These are phyloP conservation scores for Drosophila obscura DNA, from an alignment of 1,140 invertebrate species.

Conservation along the genomic window DNA sequence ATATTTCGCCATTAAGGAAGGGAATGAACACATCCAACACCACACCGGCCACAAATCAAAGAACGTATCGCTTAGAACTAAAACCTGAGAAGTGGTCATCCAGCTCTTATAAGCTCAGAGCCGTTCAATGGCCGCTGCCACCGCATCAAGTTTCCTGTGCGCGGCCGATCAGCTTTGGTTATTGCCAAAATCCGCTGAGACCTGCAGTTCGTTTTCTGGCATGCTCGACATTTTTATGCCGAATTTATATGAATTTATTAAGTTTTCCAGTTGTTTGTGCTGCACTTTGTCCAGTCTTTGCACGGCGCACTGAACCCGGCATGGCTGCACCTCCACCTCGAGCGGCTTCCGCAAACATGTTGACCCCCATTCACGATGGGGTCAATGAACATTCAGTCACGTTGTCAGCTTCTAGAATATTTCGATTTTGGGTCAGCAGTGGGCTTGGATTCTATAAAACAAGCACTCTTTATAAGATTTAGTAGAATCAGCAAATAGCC, in stretches of 20 bases:
- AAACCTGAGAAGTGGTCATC: slow-evolving; percentile 60
- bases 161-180: slow-evolving; percentile 44
- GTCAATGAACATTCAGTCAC: slow-evolving; percentile 64
- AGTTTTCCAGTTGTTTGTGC: slow-evolving; percentile 23
- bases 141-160: slow-evolving; percentile 70
- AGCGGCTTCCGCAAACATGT: slow-evolving; percentile 67
- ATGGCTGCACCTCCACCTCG: slow-evolving; percentile 25
- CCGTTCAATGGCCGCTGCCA: slow-evolving; percentile 76
- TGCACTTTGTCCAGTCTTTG: slow-evolving; percentile 51
- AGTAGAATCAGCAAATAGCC: too few species aligned
- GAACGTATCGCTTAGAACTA: slow-evolving; percentile 57
- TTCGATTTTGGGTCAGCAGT: slow-evolving; percentile 15
- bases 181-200: slow-evolving; percentile 64
- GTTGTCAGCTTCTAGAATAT: slow-evolving; percentile 20
- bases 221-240: slow-evolving; percentile 76
- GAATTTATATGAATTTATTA: slow-evolving; percentile 66
- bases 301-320: slow-evolving; percentile 31
- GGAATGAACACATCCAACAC: background rate
- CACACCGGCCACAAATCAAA: slow-evolving; percentile 12
- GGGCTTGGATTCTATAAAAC: too few species aligned
- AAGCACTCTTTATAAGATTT: too few species aligned
- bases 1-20: background rate
- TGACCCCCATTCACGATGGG: slow-evolving; percentile 63
- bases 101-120: slow-evolving; percentile 70
- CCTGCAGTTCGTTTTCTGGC: slow-evolving; percentile 60